Conservation (phyloP, 35 echinoderm and acorn worm genomes). For the Heliocidaris tuberculata region DNA sequence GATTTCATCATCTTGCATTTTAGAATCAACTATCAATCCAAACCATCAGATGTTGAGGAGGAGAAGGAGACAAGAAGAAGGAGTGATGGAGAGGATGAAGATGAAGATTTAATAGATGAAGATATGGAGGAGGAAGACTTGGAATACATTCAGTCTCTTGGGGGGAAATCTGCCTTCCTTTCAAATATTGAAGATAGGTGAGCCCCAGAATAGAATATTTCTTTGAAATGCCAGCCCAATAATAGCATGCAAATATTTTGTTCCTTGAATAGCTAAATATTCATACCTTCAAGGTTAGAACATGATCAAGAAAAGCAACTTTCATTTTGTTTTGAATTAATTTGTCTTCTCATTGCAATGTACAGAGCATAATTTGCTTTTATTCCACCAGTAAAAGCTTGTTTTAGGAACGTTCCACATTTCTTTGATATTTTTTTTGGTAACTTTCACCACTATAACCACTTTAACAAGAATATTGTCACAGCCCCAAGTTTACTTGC, state of each 20-base stretch:
- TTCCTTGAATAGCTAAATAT: background rate
- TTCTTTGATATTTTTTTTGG: background rate
- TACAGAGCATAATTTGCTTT: background rate
- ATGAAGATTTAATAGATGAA: constrained; percentile 58
- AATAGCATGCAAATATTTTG: background rate
- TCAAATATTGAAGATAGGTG: constrained; percentile 57
- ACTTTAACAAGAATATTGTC: background rate
- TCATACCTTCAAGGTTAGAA: background rate
- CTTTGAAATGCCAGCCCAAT: background rate
- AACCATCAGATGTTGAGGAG: constrained; percentile 21
- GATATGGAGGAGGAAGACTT: constrained; percentile 61
- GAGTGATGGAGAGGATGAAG: constrained; percentile 51
- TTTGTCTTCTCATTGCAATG: background rate
- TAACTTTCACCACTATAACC: background rate
- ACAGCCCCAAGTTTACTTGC: too few relatives aligned
- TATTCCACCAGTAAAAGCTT: background rate
- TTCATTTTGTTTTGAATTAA: background rate
- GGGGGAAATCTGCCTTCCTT: constrained; percentile 45
- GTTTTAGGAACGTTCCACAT: background rate
- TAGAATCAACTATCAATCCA: constrained; percentile 26
- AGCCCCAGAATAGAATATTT: background rate
- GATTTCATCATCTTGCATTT: background rate
- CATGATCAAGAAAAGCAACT: background rate
- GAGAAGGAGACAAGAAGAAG: constrained; percentile 8
- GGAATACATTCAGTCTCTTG: constrained; percentile 61